Conservation (phyloP, 2,888 invertebrate species). For the Drosophila siamana region DNA sequence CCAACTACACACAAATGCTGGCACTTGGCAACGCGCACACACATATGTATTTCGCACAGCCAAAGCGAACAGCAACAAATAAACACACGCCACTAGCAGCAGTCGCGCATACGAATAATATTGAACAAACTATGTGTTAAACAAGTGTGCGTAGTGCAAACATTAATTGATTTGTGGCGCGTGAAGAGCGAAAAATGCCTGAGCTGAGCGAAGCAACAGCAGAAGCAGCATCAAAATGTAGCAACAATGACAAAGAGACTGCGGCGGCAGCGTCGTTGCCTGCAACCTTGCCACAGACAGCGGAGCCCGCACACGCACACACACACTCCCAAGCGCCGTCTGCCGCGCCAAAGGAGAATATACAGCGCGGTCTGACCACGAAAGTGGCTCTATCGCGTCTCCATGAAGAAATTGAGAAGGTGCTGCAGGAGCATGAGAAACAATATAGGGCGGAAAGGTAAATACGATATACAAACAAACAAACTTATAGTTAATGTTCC, state of each 20-base stretch:
- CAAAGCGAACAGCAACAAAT: slow-evolving; percentile 50
- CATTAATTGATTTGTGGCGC: slow-evolving; percentile 16
- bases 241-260: slow-evolving; percentile 44
- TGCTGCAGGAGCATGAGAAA: slow-evolving; percentile 88
- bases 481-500: too few relatives aligned
- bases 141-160: slow-evolving; percentile 14
- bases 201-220: slow-evolving; percentile 17
- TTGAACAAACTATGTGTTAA: slow-evolving; percentile 38
- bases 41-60: slow-evolving; percentile 54
- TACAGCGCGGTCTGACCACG: slow-evolving; percentile 84
- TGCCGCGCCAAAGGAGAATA: slow-evolving; percentile 35
- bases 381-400: slow-evolving; percentile 89
- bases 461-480: slow-evolving; percentile 16
- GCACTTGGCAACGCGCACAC: slow-evolving; percentile 50
- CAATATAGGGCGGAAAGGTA: slow-evolving; percentile 87
- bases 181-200: slow-evolving; percentile 30
- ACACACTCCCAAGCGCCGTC: slow-evolving; percentile 19
- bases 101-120: slow-evolving; percentile 16
- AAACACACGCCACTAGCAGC: slow-evolving; percentile 28
- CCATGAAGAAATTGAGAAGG: slow-evolving; percentile 89
- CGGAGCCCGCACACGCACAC: slow-evolving; percentile 12
- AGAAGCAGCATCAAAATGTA: slow-evolving; percentile 29
- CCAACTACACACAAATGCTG: slow-evolving; percentile 32
- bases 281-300: slow-evolving; percentile 35
- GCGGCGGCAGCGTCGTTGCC: slow-evolving; percentile 18